Conservation (phyloP, 2,888 invertebrate species). For the Hypomecis punctinalis region DNA sequence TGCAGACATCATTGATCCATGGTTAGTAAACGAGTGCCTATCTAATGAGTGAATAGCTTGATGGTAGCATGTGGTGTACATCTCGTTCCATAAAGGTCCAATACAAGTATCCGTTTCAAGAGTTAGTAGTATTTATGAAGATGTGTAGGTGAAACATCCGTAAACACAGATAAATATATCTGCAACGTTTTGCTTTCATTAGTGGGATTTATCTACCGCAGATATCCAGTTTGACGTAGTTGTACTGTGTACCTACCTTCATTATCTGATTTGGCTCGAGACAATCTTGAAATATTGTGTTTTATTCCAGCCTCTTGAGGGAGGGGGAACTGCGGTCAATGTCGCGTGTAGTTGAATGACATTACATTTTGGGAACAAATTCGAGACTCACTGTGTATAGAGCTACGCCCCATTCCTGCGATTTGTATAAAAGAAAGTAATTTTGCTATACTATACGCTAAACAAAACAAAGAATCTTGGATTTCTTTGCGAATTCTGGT, state of each 20-base stretch:
- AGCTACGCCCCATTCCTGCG: no score
- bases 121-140: background rate
- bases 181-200: constrained; percentile 11
- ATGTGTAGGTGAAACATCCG: background rate
- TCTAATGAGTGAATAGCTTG: no score
- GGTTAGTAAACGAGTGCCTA: no score
- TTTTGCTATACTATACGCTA: no score
- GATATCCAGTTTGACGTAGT: constrained; percentile 2
- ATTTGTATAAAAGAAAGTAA: no score
- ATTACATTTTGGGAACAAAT: background rate
- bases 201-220: constrained; percentile 1
- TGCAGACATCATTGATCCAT: no score
- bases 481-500: no score
- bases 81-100: no score
- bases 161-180: constrained; percentile 4
- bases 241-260: constrained; percentile 6
- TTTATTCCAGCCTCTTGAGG: background rate
- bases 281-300: background rate
- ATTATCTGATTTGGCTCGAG: constrained; percentile 12
- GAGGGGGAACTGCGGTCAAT: constrained; percentile 5
- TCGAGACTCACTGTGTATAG: background rate
- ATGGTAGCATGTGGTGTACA: no score
- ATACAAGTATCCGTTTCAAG: no score
- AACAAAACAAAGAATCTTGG: no score
- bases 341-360: constrained; percentile 8